Evolutionary conservation across 2,113 vertebrate species (phyloP), one percentile per base, ranked within the genome.

Genomic region (Galemys pyrenaicus): DNA sequence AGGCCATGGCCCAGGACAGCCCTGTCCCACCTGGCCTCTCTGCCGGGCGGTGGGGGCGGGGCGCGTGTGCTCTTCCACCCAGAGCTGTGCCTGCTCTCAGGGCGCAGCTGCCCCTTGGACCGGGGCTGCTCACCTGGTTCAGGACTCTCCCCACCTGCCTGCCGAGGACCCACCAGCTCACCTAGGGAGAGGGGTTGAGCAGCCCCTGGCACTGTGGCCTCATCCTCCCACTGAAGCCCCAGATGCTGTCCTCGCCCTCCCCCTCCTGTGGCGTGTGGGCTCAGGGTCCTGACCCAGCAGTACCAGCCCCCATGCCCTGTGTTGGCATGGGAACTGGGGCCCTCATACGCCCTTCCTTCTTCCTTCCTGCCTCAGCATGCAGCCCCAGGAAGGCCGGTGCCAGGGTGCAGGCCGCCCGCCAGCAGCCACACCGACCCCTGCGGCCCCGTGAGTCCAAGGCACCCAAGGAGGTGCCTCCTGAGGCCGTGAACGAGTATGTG

Each of bases 401-500:
- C 32, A 65, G 93, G 17, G 67, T 32, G n/a, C 79, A 65, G 11
- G n/a, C n/a, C 3, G 60, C 92, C 32, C 68, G 37, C 20, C 56
- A 26, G 0, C 37, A 91, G 4, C 65, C 91, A 75, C 79, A 41
- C 10, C 82, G 60, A 16, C 16, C 46, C 1, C 79, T 28, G 8
- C 37, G 15, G 9, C 20, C 44, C 2, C 46, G 1, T 4, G 28
- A 46, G 51, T 37, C 26, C 3, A 32, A 75, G 68, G 89, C 26
- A 2, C 15, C 83, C 28, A 24, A 81, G 73, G 67, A 96, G 73
- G 96, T 95, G 51, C 92, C 97, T 22, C 30, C 84, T 1, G 95
- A 96, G 28, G 83, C 94, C 0, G 94, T 97, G 26, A 78, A 74
- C 30, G 97, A 98, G 30, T 98, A 96, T 44, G 71, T 80, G 3